Conservation (phyloP, 2,888 invertebrate genomes). For the Leistus spinibarbis region DNA sequence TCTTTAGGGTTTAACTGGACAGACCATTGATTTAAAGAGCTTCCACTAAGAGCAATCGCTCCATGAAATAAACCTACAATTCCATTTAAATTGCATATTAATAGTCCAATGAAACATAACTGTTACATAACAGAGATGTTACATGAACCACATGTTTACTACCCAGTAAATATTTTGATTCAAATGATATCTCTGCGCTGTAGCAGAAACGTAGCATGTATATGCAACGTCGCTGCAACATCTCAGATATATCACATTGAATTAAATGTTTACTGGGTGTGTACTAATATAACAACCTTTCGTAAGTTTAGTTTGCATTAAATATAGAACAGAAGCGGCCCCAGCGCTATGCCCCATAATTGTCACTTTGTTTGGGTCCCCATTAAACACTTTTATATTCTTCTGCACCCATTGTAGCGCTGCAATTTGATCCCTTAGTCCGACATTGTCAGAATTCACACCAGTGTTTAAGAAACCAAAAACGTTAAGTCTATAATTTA, state of each 20-base stretch:
- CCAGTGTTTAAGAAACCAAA: conserved; percentile 50
- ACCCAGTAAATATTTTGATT: no score
- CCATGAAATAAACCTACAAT: conserved; percentile 54
- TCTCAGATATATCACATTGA: background rate
- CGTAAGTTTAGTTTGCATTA: conserved; percentile 58
- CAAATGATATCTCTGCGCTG: no score
- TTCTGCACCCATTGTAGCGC: conserved; percentile 50
- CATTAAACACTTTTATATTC: conserved; percentile 17
- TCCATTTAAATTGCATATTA: background rate
- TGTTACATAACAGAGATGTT: no score
- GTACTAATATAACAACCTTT: conserved; percentile 22
- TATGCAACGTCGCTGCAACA: no score
- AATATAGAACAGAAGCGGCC: conserved; percentile 54
- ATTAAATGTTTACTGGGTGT: background rate
- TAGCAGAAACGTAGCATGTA: no score
- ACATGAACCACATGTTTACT: no score
- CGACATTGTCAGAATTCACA: conserved; percentile 55
- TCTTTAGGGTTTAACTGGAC: conserved; percentile 53
- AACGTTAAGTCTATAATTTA: conserved; percentile 23
- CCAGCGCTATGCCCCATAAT: conserved; percentile 60
- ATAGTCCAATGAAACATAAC: background rate
- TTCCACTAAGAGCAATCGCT: conserved; percentile 57
- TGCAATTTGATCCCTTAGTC: conserved; percentile 56
- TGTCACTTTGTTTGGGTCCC: conserved; percentile 44
- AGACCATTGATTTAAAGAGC: conserved; percentile 58